A percentile compares a stretch with the other conserved stretches of the same genome.
Evolutionary conservation across 1,140 invertebrate genomes (phyloP).

Genomic region (Lycorma delicatula): DNA sequence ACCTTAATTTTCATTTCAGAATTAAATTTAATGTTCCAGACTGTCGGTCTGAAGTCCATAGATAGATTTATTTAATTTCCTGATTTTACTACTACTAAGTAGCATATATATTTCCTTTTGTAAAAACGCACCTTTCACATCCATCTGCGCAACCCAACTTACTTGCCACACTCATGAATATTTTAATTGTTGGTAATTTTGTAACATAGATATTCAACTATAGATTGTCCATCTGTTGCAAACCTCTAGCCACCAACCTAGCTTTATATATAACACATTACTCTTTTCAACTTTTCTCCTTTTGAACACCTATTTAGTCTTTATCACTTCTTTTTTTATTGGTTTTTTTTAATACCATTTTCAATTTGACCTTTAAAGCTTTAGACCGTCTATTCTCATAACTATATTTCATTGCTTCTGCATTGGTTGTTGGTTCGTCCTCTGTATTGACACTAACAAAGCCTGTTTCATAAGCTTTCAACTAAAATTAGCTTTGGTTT

Average conservation of each 20-base stretch:
- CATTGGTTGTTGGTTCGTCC: constrained; percentile 27
- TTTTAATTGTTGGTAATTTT: constrained; percentile 13
- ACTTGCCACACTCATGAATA: constrained; percentile 8
- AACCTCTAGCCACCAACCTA: constrained; percentile 37
- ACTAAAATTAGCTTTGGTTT: neutral
- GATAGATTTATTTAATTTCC: constrained; percentile 28
- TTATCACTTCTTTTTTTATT: constrained; percentile 14
- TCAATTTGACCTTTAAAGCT: constrained; percentile 27
- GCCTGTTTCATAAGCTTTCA: neutral
- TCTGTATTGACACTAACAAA: no score
- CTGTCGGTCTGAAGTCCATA: constrained; percentile 30
- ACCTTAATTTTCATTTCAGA: constrained; percentile 19
- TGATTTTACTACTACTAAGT: constrained; percentile 20
- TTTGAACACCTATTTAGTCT: constrained; percentile 21
- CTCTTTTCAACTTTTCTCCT: constrained; percentile 15
- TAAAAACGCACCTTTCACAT: constrained; percentile 20
- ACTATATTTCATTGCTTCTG: constrained; percentile 24
- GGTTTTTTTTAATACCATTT: constrained; percentile 26
- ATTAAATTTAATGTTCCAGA: constrained; percentile 28
- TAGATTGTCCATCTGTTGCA: constrained; percentile 25
- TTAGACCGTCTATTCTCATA: constrained; percentile 24
- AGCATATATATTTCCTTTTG: constrained; percentile 23
- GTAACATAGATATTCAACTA: constrained; percentile 17
- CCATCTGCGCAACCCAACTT: constrained; percentile 3
- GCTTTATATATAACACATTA: no score